phyloP scores from a whole-genome alignment of 2,888 invertebrate species.

The Ceramica pisi region DNA sequence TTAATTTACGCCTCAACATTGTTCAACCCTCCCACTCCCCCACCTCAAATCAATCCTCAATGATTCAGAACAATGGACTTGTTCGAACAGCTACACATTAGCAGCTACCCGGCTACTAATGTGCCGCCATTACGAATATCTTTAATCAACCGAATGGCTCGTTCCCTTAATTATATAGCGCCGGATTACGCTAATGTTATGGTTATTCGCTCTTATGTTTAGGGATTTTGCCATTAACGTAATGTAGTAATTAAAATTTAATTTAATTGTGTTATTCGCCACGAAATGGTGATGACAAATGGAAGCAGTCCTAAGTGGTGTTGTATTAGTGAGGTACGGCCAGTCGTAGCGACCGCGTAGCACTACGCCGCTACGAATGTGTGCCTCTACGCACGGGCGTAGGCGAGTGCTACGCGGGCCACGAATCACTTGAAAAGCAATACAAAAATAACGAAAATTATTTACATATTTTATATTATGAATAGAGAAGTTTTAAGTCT shows the following conservation, averaged over 20 bases:
- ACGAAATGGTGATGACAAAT: conserved; percentile 28
- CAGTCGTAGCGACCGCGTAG: conserved; percentile 18
- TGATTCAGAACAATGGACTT: conserved; percentile 19
- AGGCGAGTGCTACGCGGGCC: conserved; percentile 18
- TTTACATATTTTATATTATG: no score
- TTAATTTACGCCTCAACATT: background rate
- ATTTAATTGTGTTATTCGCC: conserved; percentile 27
- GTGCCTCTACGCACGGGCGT: conserved; percentile 27
- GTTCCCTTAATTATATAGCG: conserved; percentile 37
- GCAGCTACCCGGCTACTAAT: conserved; percentile 21
- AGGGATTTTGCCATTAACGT: conserved; percentile 25
- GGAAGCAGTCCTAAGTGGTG: conserved; percentile 10
- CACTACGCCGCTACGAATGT: conserved; percentile 35
- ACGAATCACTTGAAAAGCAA: background rate
- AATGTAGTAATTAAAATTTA: conserved; percentile 33
- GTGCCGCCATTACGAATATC: conserved; percentile 25
- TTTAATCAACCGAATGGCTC: conserved; percentile 50
- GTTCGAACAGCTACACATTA: conserved; percentile 22
- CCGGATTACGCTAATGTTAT: conserved; percentile 39
- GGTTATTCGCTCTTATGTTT: conserved; percentile 44
- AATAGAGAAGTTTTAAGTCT: no score
- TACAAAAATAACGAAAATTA: no score
- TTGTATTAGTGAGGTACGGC: background rate
- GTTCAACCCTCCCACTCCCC: no score
- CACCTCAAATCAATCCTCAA: conserved; percentile 5